These are phyloP conservation scores for Turnix velox DNA, from an alignment of 2,113 vertebrate species.

Conservation along the genomic window DNA sequence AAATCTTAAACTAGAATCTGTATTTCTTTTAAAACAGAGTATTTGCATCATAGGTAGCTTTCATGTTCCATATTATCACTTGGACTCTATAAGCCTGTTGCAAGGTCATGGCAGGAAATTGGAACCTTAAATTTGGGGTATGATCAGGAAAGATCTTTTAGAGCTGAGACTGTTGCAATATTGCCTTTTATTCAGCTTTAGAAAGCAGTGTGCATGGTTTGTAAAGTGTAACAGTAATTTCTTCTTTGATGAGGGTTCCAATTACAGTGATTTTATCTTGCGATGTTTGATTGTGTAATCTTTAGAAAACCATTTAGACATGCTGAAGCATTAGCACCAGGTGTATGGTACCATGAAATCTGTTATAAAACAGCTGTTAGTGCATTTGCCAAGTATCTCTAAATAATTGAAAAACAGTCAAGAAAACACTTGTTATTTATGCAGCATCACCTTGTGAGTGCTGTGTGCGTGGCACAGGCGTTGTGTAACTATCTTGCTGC, in stretches of 20 bases:
- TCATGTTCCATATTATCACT: neutral
- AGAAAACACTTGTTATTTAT: constrained; percentile 27
- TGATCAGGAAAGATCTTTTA: neutral
- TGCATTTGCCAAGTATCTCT: neutral
- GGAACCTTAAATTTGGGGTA: neutral
- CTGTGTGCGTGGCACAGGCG: neutral
- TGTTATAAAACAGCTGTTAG: constrained; percentile 49
- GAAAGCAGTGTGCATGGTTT: neutral
- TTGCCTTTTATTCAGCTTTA: neutral
- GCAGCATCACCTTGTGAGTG: neutral
- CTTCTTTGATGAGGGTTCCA: constrained; percentile 33
- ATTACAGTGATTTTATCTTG: constrained; percentile 39
- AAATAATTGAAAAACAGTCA: constrained; percentile 43
- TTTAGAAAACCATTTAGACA: constrained; percentile 56
- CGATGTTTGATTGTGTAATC: constrained; percentile 38
- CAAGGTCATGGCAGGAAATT: neutral
- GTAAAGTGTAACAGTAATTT: constrained; percentile 14
- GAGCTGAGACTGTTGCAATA: neutral
- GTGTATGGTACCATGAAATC: constrained; percentile 46
- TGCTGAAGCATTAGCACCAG: constrained; percentile 49
- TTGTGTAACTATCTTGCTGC: neutral
- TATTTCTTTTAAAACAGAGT: neutral
- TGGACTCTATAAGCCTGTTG: neutral
- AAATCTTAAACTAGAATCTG: neutral
- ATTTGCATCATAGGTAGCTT: neutral